Percentiles rank a stretch among this genome's conserved stretches.
phyloP scores from a whole-genome alignment of 2,888 invertebrate species.

The Amiota communis region DNA sequence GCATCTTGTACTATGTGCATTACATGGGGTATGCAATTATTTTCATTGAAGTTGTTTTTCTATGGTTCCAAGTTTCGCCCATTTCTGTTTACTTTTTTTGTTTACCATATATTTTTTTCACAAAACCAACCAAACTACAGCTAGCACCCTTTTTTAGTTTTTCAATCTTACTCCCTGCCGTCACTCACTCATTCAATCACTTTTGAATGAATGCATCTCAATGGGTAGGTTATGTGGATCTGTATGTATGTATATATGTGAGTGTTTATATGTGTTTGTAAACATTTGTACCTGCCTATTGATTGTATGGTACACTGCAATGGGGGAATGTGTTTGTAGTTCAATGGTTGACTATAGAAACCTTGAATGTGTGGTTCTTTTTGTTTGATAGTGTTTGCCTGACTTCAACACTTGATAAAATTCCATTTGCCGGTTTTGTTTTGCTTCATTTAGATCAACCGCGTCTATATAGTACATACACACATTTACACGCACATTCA shows the following conservation, averaged over 20 bases:
- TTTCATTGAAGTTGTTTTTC: too few relatives aligned
- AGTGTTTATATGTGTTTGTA: too few relatives aligned
- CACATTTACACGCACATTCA: background rate
- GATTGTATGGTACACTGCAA: too few relatives aligned
- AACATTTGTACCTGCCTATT: too few relatives aligned
- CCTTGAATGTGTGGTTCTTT: background rate
- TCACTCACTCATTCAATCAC: background rate
- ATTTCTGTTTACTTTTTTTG: background rate
- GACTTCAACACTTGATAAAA: constrained; percentile 7
- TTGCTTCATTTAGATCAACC: background rate
- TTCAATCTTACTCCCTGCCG: background rate
- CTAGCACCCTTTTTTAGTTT: background rate
- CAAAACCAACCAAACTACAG: too few relatives aligned
- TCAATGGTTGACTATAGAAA: too few relatives aligned
- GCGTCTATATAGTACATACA: background rate
- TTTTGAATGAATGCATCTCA: constrained; percentile 1
- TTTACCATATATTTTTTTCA: background rate
- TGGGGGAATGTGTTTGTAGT: too few relatives aligned
- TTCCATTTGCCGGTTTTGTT: constrained; percentile 1
- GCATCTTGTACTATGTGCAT: too few relatives aligned
- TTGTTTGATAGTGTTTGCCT: constrained; percentile 9
- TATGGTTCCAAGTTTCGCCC: background rate
- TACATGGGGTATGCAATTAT: too few relatives aligned
- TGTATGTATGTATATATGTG: background rate
- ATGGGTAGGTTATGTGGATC: background rate